Conservation (phyloP, 2,888 invertebrate genomes). For the Magallana nippona region DNA sequence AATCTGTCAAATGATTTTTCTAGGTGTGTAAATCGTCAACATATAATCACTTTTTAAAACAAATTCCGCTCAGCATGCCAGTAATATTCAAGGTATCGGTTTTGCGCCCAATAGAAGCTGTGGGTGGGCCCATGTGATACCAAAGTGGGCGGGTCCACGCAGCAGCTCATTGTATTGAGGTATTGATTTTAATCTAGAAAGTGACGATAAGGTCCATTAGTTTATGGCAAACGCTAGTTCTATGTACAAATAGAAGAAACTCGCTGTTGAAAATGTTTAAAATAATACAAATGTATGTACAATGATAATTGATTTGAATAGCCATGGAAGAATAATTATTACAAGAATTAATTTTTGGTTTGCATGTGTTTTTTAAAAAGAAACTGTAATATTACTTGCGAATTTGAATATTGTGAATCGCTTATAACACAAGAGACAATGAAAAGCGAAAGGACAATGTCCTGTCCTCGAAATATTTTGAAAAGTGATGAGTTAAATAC, state of each 20-base stretch:
- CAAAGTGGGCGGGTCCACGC: slow-evolving; percentile 17
- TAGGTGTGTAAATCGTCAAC: slow-evolving; percentile 33
- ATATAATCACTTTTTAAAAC: slow-evolving; percentile 33
- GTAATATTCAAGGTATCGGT: slow-evolving; percentile 13
- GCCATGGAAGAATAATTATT: too few relatives aligned
- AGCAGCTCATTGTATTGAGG: background rate
- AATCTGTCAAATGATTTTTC: slow-evolving; percentile 25
- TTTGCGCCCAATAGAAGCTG: slow-evolving; percentile 28
- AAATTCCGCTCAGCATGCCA: slow-evolving; percentile 21
- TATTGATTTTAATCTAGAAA: slow-evolving; percentile 12
- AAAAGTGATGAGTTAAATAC: too few relatives aligned
- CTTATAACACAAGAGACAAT: too few relatives aligned
- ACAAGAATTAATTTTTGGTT: too few relatives aligned
- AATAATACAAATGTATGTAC: too few relatives aligned
- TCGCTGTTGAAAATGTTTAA: too few relatives aligned
- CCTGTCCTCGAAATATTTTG: too few relatives aligned
- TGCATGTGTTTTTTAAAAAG: too few relatives aligned
- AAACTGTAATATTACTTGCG: too few relatives aligned
- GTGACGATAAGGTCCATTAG: slow-evolving; percentile 17
- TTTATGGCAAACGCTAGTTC: background rate
- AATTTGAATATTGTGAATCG: too few relatives aligned
- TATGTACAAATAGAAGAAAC: background rate
- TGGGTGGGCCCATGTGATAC: slow-evolving; percentile 14
- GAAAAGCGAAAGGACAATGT: too few relatives aligned
- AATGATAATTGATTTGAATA: too few relatives aligned